These are phyloP conservation scores for Pithys albifrons DNA, from an alignment of 2,113 vertebrate genomes.

Conservation along the genomic window DNA sequence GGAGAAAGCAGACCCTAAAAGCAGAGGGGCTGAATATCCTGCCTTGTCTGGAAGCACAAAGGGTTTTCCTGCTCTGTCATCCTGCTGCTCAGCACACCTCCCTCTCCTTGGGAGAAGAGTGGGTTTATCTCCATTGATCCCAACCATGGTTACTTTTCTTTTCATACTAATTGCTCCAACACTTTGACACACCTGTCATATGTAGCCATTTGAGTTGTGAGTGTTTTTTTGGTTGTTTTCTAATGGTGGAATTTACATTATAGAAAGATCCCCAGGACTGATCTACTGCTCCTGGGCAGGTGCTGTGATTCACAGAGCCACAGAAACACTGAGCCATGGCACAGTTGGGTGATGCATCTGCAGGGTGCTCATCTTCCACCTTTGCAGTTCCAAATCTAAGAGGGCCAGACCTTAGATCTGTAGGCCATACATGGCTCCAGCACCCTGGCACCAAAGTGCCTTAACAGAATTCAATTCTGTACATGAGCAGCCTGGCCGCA, in stretches of 20 bases:
- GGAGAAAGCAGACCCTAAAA: not conserved
- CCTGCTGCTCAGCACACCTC: not conserved
- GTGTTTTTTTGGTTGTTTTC: not conserved
- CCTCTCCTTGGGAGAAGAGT: not conserved
- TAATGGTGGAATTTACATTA: not conserved
- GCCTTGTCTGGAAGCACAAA: not conserved
- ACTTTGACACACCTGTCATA: not conserved
- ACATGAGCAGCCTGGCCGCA: not conserved
- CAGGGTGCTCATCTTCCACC: not conserved
- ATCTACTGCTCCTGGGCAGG: not conserved
- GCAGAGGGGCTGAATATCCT: not conserved
- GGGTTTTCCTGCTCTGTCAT: not conserved
- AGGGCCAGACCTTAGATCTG: not conserved
- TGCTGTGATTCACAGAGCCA: not conserved
- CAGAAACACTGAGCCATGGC: not conserved
- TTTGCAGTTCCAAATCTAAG: not conserved
- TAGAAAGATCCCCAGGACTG: not conserved
- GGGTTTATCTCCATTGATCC: not conserved
- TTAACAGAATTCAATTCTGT: not conserved
- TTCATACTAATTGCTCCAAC: not conserved
- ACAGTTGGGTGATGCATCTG: not conserved
- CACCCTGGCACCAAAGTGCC: not conserved
- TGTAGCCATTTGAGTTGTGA: not conserved
- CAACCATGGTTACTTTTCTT: not conserved
- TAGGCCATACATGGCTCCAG: not conserved